A percentile compares a stretch with the other conserved stretches of the same genome.
phyloP scores from a whole-genome alignment of 64 coral and sea anemone genomes.

The Porites lutea region DNA sequence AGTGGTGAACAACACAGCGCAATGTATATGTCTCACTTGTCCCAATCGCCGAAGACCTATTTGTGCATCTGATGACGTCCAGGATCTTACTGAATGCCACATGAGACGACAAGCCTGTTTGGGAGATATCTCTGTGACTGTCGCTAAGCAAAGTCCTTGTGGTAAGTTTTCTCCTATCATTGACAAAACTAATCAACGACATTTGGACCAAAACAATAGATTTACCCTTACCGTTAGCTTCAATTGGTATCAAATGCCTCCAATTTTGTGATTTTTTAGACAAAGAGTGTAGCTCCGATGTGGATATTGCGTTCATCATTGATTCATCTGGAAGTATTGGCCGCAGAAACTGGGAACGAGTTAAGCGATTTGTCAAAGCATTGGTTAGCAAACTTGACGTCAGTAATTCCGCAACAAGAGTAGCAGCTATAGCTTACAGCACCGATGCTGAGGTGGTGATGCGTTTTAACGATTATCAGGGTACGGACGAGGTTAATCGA shows the following conservation, averaged over 20 bases:
- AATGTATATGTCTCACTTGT: slow-evolving; percentile 32
- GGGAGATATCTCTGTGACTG: not conserved
- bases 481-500: too few relatives aligned
- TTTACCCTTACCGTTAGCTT: too few relatives aligned
- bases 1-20: not conserved
- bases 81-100: not conserved
- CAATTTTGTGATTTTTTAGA: slow-evolving; percentile 5
- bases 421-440: slow-evolving; percentile 16
- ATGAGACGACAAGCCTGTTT: not conserved
- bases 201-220: too few relatives aligned
- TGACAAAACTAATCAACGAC: too few relatives aligned
- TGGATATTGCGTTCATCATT: slow-evolving; percentile 31
- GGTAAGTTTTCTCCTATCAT: not conserved
- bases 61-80: not conserved
- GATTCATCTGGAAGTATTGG: slow-evolving; percentile 43
- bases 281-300: not conserved
- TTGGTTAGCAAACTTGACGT: not conserved
- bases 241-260: too few relatives aligned
- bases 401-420: not conserved
- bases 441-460: not conserved
- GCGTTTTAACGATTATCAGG: not conserved
- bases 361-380: not conserved
- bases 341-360: not conserved
- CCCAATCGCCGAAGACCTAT: not conserved
- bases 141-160: not conserved